A percentile compares a stretch with the other conserved stretches of the same genome.
Evolutionary conservation across 2,113 vertebrate genomes (phyloP).

Genomic region (Brachyistius frenatus): DNA sequence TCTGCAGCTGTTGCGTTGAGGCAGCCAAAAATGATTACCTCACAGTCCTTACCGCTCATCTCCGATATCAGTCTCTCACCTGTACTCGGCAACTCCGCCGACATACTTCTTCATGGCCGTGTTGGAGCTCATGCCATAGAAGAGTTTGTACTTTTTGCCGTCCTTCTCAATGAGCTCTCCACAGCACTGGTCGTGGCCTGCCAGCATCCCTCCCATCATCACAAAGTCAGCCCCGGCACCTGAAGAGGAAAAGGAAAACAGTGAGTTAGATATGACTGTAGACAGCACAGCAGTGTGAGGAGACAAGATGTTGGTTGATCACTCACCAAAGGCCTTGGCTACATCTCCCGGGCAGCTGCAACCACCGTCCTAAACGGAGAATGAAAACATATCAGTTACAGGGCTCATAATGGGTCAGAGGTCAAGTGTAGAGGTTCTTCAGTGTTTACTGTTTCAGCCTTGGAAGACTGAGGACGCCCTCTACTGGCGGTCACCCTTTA

Average conservation of each 20-base stretch:
- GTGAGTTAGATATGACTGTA: background rate
- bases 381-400: background rate
- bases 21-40: too few species aligned
- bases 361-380: slow-evolving; percentile 90
- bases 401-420: background rate
- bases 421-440: background rate
- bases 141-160: slow-evolving; percentile 95
- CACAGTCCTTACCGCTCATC: background rate
- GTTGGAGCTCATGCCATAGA: slow-evolving; percentile 99
- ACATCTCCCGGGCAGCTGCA: slow-evolving; percentile 98
- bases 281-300: background rate
- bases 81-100: slow-evolving; percentile 95
- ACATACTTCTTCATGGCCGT: slow-evolving; percentile 98
- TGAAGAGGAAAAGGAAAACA: slow-evolving; percentile 57
- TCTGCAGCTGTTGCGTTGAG: too few species aligned
- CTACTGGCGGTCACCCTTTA: slow-evolving; percentile 40
- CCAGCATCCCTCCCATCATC: slow-evolving; percentile 99
- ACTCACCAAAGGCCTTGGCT: slow-evolving; percentile 98
- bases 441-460: background rate
- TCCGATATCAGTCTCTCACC: slow-evolving; percentile 78
- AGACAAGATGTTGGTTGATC: too few species aligned
- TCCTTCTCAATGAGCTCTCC: slow-evolving; percentile 95
- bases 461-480: slow-evolving; percentile 48
- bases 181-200: slow-evolving; percentile 96
- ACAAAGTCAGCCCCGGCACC: slow-evolving; percentile 98